Conservation (phyloP, 2,113 vertebrate genomes). For the Noctilio leporinus region DNA sequence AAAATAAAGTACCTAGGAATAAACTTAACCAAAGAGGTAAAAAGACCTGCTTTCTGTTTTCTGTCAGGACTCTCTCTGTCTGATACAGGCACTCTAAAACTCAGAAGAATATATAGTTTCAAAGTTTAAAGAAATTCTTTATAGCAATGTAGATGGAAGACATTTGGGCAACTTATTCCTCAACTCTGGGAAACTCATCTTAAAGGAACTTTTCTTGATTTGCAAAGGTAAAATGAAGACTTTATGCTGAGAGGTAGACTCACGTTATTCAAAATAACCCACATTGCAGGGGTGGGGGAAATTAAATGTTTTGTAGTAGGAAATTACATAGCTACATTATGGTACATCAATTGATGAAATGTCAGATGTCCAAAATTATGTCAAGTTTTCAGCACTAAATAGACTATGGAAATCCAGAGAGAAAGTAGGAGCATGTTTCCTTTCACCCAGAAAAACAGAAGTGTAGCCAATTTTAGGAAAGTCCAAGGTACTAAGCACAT, state of each 20-base stretch:
- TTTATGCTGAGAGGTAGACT: neutral
- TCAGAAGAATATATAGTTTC: neutral
- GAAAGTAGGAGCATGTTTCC: neutral
- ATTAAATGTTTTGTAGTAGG: neutral
- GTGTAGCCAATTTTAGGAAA: neutral
- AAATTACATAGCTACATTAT: neutral
- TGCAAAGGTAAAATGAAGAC: neutral
- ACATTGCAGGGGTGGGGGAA: neutral
- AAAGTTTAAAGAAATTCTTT: neutral
- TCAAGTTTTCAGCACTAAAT: neutral
- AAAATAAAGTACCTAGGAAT: too few relatives aligned
- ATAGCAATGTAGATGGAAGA: neutral
- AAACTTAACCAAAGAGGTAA: too few relatives aligned
- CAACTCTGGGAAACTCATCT: neutral
- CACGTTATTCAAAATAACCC: neutral
- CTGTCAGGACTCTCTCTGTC: neutral
- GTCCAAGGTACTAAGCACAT: neutral
- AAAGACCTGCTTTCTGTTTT: neutral
- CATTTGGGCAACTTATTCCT: neutral
- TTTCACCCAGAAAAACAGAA: neutral
- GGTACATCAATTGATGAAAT: neutral
- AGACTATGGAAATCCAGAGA: neutral
- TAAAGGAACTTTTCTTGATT: neutral
- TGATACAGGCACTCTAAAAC: neutral
- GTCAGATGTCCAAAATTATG: neutral